Evolutionary conservation across 2,797 vertebrate genomes (phyloP).

Genomic region (Mormyrops boulengeri): DNA sequence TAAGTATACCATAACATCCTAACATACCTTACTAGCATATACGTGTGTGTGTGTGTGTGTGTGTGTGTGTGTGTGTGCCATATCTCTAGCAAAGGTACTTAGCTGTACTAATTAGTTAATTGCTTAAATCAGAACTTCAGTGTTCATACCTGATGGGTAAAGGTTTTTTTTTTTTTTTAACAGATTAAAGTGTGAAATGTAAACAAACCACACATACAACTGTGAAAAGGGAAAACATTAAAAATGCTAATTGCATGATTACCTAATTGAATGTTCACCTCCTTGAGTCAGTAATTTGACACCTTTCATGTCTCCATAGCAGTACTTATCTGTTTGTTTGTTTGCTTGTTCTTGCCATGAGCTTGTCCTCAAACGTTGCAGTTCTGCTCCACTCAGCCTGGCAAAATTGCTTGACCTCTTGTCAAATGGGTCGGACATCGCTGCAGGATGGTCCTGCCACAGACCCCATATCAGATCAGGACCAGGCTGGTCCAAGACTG

Average conservation of each 20-base stretch:
- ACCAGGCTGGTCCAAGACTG: not conserved
- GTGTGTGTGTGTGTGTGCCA: not conserved
- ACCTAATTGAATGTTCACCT: not conserved
- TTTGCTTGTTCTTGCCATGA: not conserved
- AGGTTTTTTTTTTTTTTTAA: not conserved
- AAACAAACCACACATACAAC: not conserved
- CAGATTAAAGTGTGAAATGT: not conserved
- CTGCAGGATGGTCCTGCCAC: not conserved
- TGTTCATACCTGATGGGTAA: not conserved
- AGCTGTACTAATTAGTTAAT: not conserved
- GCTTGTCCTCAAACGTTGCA: not conserved
- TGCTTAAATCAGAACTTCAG: not conserved
- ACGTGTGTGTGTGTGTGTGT: not conserved
- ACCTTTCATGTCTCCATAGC: not conserved
- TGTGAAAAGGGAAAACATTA: too few species aligned
- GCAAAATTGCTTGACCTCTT: constrained; percentile 2
- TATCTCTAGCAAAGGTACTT: not conserved
- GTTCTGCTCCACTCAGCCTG: not conserved
- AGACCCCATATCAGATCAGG: not conserved
- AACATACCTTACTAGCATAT: not conserved
- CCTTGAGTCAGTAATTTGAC: not conserved
- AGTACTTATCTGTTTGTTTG: not conserved
- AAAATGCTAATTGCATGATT: not conserved
- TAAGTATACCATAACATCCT: not conserved
- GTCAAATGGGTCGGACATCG: not conserved